phyloP scores from a whole-genome alignment of 1,140 invertebrate genomes.

The Galendromus occidentalis region DNA sequence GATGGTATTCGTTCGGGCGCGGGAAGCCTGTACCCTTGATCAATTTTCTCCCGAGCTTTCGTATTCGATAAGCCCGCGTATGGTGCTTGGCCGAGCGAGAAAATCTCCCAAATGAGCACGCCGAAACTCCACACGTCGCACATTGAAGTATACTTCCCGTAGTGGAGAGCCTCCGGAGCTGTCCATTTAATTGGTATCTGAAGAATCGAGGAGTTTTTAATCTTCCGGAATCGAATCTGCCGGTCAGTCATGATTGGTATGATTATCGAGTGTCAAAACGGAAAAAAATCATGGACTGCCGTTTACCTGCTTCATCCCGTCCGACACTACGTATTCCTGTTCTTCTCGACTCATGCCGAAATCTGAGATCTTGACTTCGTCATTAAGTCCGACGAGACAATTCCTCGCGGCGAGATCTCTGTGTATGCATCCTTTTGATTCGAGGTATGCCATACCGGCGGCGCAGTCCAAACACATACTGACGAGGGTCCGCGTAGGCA shows the following conservation, averaged over 20 bases:
- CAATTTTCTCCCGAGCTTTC: slow-evolving; percentile 76
- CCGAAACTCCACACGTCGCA: slow-evolving; percentile 98
- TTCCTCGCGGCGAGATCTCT: slow-evolving; percentile 83
- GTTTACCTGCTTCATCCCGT: slow-evolving; percentile 70
- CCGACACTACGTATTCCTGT: slow-evolving; percentile 87
- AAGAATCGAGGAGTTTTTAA: no score
- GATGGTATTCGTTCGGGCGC: slow-evolving; percentile 66
- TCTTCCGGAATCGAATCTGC: no score
- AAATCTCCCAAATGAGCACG: slow-evolving; percentile 90
- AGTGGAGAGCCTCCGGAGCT: slow-evolving; percentile 84
- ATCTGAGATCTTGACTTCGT: slow-evolving; percentile 85
- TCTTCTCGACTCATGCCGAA: slow-evolving; percentile 96
- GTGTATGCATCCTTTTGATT: slow-evolving; percentile 82
- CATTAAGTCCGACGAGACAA: slow-evolving; percentile 65
- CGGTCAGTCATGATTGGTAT: no score
- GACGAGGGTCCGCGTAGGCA: slow-evolving; percentile 29
- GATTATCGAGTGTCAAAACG: no score
- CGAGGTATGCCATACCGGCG: slow-evolving; percentile 83
- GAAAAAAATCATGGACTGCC: no score
- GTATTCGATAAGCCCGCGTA: slow-evolving; percentile 83
- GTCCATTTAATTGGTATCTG: slow-evolving; percentile 91
- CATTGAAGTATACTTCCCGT: slow-evolving; percentile 85
- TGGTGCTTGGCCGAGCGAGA: slow-evolving; percentile 73
- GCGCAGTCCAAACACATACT: slow-evolving; percentile 84
- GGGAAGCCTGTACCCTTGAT: slow-evolving; percentile 78